Base-by-base conservation (phyloP, 2,113 vertebrate genomes). In the Sardina pilchardus region DNA sequence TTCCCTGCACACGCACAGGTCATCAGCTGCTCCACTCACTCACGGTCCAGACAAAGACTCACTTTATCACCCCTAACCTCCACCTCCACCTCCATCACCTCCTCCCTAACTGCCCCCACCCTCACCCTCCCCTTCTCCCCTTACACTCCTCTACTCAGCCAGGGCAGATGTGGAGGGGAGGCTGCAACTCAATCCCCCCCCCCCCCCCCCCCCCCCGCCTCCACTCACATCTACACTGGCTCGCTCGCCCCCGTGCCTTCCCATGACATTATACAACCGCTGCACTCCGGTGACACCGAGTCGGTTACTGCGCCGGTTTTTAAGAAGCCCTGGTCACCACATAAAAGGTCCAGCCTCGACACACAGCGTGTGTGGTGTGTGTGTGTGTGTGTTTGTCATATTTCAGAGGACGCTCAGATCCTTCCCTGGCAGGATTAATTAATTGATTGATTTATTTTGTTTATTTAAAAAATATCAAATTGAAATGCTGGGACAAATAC, bases 131-230 rank as follows among this genome's bases (percentile, higher is more conserved):
- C 63, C 63, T 67, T 67, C 26, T 67, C 63, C n/a, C 26, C n/a
- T 67, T 30, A 30, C 63, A 30, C n/a, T 30, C 56, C 21, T 26
- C 56, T 24, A 63, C n/a, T 9, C 63, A 30, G 10, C 63, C 63
- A 67, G 63, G 59, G 63, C 63, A 67, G 63, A 67, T 67, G 63
- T 67, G 63, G 63, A 67, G 63, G n/a, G 24, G n/a, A 26, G 63
- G 1, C 21, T 63, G n/a, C 53, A 67, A 67, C 63, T 67, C 63
- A 30, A 26, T 67, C 63, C 63, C 21, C 21, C 63, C 30, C 2
- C 6, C 63, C 63, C 30, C 7, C 53, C 21, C 63, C 30, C n/a
- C n/a, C n/a, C 21, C 63, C 30, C 2, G n/a, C 63, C 63, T 67
- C 7, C 53, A 67, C 10, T 67, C 63, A 67, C 63, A 56, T 56